phyloP scores from a whole-genome alignment of 2,797 vertebrate genomes.

The Gadopsis bispinosus region DNA sequence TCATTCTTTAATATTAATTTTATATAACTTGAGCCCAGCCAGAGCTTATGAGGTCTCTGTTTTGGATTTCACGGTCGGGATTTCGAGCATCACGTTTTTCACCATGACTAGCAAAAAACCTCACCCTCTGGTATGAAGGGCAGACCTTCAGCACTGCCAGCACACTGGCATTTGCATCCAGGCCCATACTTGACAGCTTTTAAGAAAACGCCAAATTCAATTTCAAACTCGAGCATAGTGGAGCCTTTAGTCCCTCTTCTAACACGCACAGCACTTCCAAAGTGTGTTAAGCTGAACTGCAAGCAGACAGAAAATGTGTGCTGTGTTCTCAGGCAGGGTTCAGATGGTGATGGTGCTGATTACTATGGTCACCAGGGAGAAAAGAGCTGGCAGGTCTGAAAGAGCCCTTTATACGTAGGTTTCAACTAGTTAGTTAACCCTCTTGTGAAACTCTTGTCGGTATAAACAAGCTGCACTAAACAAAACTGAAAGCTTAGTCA shows the following conservation, averaged over 20 bases:
- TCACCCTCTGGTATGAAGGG: slow-evolving; percentile 19
- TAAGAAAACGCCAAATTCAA: slow-evolving; percentile 29
- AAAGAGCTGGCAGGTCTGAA: slow-evolving; percentile 60
- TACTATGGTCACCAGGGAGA: slow-evolving; percentile 59
- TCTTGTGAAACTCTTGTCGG: slow-evolving; percentile 48
- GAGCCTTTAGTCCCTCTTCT: slow-evolving; percentile 37
- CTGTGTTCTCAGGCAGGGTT: slow-evolving; percentile 49
- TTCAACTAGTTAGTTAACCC: slow-evolving; percentile 60
- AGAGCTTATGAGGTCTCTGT: slow-evolving; percentile 27
- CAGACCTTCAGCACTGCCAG: slow-evolving; percentile 13
- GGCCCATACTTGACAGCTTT: slow-evolving; percentile 14
- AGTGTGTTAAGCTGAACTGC: slow-evolving; percentile 45
- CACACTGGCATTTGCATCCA: slow-evolving; percentile 26
- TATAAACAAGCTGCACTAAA: slow-evolving; percentile 46
- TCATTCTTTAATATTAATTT: not conserved
- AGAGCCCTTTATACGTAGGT: slow-evolving; percentile 62
- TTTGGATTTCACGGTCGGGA: slow-evolving; percentile 21
- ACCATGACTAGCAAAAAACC: slow-evolving; percentile 18
- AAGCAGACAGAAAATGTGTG: slow-evolving; percentile 40
- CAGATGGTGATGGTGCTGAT: slow-evolving; percentile 58
- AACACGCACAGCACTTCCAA: slow-evolving; percentile 34
- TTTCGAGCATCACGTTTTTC: slow-evolving; percentile 32
- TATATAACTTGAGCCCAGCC: slow-evolving; percentile 3
- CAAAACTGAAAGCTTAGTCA: slow-evolving; percentile 33
- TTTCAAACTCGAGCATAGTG: slow-evolving; percentile 18